A percentile compares a stretch with the other conserved stretches of the same genome.
Evolutionary conservation across 1,140 invertebrate genomes (phyloP).

Genomic region (Augochlora pura): DNA sequence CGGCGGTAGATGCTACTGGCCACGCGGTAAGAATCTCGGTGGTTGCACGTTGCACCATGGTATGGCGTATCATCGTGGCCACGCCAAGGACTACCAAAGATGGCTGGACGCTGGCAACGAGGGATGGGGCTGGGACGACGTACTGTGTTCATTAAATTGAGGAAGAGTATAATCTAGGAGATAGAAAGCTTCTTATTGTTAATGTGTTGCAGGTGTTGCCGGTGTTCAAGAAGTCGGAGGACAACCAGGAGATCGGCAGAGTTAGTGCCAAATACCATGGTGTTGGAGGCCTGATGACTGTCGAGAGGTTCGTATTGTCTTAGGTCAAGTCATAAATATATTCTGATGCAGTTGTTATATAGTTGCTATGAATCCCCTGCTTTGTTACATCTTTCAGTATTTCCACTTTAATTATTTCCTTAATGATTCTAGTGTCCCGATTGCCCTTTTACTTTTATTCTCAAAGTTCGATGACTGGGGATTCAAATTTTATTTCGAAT

Average conservation of each 20-base stretch:
- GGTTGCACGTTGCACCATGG: constrained; percentile 84
- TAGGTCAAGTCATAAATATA: no score
- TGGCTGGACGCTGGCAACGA: constrained; percentile 81
- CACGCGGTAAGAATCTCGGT: constrained; percentile 79
- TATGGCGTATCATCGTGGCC: constrained; percentile 86
- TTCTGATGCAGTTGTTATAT: no score
- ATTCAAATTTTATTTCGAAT: no score
- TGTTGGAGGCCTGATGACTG: constrained; percentile 77
- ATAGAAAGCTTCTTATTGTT: neutral
- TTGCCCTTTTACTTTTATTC: no score
- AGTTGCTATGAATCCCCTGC: no score
- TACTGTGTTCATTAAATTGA: constrained; percentile 22
- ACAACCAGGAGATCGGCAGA: constrained; percentile 80
- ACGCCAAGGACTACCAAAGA: constrained; percentile 82
- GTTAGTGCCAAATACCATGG: constrained; percentile 76
- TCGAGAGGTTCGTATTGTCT: constrained; percentile 76
- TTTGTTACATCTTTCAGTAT: no score
- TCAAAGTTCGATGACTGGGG: no score
- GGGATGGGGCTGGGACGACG: constrained; percentile 84
- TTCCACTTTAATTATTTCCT: no score
- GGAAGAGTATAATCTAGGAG: neutral
- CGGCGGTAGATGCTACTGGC: constrained; percentile 72
- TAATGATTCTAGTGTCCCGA: no score
- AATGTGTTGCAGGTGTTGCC: constrained; percentile 77
- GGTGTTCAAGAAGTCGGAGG: constrained; percentile 81